Evolutionary conservation across 2,113 vertebrate species (phyloP).

Genomic region (Xenopus laevis): DNA sequence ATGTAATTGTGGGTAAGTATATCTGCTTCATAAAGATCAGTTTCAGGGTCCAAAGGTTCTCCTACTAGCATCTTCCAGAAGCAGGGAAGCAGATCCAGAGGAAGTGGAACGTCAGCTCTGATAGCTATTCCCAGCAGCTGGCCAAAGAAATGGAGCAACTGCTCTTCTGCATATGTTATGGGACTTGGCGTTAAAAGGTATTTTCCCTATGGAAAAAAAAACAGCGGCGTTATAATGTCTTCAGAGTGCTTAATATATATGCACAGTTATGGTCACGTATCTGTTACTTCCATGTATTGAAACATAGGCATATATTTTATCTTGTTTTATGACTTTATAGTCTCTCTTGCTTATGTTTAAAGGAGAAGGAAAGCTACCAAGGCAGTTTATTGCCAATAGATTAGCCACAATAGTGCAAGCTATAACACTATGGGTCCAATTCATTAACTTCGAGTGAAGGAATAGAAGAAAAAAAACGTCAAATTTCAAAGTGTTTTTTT

Average conservation of each 20-base stretch:
- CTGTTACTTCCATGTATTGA: too few species aligned
- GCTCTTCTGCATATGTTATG: constrained; percentile 91
- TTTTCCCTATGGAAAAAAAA: constrained; percentile 74
- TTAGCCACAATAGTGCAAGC: too few species aligned
- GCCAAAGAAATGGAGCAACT: constrained; percentile 92
- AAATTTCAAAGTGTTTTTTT: too few species aligned
- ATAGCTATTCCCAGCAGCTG: constrained; percentile 92
- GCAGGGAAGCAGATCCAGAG: constrained; percentile 86
- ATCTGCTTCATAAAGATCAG: constrained; percentile 91
- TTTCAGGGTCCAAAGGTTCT: constrained; percentile 77
- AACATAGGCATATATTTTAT: too few species aligned
- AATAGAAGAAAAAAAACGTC: too few species aligned
- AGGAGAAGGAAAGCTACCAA: too few species aligned
- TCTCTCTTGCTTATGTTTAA: too few species aligned
- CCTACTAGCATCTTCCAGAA: constrained; percentile 96
- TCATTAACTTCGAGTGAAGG: too few species aligned
- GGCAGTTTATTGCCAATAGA: too few species aligned
- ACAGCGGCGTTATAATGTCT: background rate
- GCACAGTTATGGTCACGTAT: too few species aligned
- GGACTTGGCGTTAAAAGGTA: constrained; percentile 88
- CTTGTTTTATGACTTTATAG: too few species aligned
- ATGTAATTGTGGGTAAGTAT: constrained; percentile 91
- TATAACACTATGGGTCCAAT: too few species aligned
- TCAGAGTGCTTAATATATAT: background rate
- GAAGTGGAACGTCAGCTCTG: constrained; percentile 89